Base-by-base conservation (phyloP, 2,113 vertebrate genomes). In the Zosterops pallidus region DNA sequence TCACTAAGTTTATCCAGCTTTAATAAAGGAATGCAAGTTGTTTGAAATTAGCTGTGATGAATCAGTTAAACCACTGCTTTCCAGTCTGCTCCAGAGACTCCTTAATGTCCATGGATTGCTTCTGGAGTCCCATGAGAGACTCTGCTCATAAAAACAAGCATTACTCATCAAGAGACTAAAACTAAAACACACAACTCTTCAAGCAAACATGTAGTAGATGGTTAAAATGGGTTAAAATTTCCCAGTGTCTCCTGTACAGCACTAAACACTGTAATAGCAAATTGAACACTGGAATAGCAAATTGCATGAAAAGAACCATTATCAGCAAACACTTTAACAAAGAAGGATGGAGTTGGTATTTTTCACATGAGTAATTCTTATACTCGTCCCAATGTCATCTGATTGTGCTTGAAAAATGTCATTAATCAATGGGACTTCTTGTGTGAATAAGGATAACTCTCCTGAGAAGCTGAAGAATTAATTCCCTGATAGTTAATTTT, bases 361-460 rank as follows among this genome's bases (percentile, higher is more conserved):
- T 97, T 91, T 91, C 84, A 82, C 42, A 69, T 44, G 42, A 89
- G 31, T 42, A 85, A 83, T 85, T 91, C 57, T 79, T 59, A 67
- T 15, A 46, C 68, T 44, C 60, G 65, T 86, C 44, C 42, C 47
- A 64, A 3, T 86, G 72, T 90, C 83, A 86, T 75, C 69, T 82
- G 77, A 94, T 84, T 94, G 75, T 29, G 47, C 56, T 53, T 64
- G 72, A 68, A 77, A 89, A 93, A 94, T 60, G 31, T 35, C 80
- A 71, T 81, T 81, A 94, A 82, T 94, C 68, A 78, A 14, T 47
- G 35, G 35, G 35, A 90, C 70, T 89, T 75, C 68, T 67, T 57
- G n/a, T 89, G 86, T 95, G 86, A 95, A 57, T 83, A 94, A 80
- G 78, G 57, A 7, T 69, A 91, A 87, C 21, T 63, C 76, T 87